These are phyloP conservation scores for Thamnophis sirtalis DNA, from an alignment of 2,113 vertebrate genomes.

Conservation along the genomic window DNA sequence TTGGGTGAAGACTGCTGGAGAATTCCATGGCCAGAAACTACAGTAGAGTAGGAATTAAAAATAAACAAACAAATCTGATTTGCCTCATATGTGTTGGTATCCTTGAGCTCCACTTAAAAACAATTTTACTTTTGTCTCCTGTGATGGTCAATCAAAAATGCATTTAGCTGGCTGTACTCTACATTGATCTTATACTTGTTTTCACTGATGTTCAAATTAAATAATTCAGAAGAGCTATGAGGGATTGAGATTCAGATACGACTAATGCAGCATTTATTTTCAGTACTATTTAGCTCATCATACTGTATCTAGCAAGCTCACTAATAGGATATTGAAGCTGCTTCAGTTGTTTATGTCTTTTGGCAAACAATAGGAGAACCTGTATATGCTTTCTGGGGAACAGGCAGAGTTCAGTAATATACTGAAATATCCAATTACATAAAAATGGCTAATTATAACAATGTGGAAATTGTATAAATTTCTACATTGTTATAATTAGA, in stretches of 20 bases:
- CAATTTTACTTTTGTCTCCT: background rate
- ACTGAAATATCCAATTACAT: background rate
- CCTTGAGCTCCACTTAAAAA: background rate
- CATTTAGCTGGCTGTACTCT: background rate
- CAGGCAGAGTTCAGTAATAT: background rate
- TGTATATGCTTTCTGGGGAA: background rate
- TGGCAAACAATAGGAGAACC: background rate
- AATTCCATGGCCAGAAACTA: background rate
- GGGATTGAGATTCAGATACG: background rate
- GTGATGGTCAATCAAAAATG: background rate
- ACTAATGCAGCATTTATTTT: background rate
- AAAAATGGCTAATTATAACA: too few species aligned
- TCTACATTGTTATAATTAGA: background rate
- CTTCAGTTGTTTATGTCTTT: background rate
- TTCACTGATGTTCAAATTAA: background rate
- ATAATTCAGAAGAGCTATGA: background rate
- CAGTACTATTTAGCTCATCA: background rate
- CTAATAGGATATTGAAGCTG: background rate
- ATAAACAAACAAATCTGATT: background rate
- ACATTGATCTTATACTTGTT: background rate
- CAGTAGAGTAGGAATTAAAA: background rate
- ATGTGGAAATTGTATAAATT: background rate
- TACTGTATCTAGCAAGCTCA: background rate
- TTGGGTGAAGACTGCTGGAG: background rate
- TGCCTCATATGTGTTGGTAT: background rate